These are phyloP conservation scores for Odontamblyopus lacepedii DNA, from an alignment of 2,797 vertebrate species.

Conservation along the genomic window DNA sequence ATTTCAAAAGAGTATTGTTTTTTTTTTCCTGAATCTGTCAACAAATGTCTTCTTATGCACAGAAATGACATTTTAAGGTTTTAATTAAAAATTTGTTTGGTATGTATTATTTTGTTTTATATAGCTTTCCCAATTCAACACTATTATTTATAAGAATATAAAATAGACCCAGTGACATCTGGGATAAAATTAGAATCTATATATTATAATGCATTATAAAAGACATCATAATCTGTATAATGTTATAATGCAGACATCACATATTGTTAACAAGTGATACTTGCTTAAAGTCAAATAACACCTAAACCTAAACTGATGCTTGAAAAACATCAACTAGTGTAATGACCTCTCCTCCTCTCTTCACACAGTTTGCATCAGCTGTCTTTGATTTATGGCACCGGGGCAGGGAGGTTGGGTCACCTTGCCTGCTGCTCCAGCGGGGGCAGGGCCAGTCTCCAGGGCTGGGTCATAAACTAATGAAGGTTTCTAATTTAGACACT, in stretches of 20 bases:
- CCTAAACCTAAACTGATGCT: conserved; percentile 55
- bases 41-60: no score
- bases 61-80: neutral
- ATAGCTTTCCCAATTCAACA: neutral
- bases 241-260: neutral
- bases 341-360: conserved; percentile 78
- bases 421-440: conserved; percentile 42
- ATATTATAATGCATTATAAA: neutral
- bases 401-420: conserved; percentile 49
- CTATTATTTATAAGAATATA: neutral
- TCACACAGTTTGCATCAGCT: conserved; percentile 66
- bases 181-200: neutral
- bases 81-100: neutral
- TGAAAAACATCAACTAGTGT: conserved; percentile 72
- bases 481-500: conserved; percentile 82
- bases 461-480: conserved; percentile 83
- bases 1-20: neutral
- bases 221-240: neutral
- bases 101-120: no score
- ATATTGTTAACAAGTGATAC: neutral
- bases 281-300: conserved; percentile 50
- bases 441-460: conserved; percentile 62
- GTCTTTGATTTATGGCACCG: conserved; percentile 71
- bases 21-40: neutral
- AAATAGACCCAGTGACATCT: neutral